Evolutionary conservation across 1,140 invertebrate species (phyloP).

Genomic region (Lasioglossum albipes): DNA sequence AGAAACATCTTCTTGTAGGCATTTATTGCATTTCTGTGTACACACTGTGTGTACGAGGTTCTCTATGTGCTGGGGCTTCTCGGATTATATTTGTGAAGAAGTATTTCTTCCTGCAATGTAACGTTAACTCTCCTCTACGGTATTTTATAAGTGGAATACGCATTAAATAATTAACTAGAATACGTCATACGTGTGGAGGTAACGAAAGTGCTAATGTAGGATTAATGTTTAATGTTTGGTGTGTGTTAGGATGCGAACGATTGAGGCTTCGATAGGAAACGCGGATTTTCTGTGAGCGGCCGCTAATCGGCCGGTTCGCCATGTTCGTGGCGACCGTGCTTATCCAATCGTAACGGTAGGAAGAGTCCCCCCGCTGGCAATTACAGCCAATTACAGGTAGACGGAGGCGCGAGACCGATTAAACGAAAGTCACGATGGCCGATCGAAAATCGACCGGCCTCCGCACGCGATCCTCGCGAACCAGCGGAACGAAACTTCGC

Average conservation of each 20-base stretch:
- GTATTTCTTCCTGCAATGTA: too few relatives aligned
- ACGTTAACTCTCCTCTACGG: too few relatives aligned
- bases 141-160: too few relatives aligned
- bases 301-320: constrained; percentile 36
- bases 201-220: too few relatives aligned
- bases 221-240: too few relatives aligned
- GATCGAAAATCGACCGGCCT: not conserved
- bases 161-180: too few relatives aligned
- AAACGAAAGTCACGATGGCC: constrained; percentile 2
- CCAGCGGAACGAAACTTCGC: not conserved
- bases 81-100: too few relatives aligned
- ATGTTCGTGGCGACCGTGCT: constrained; percentile 30
- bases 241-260: too few relatives aligned
- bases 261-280: not conserved
- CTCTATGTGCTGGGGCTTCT: too few relatives aligned
- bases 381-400: constrained; percentile 45
- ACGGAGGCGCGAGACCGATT: constrained; percentile 21
- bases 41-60: too few relatives aligned
- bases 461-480: not conserved
- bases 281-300: constrained; percentile 41
- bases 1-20: not conserved
- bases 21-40: too few relatives aligned
- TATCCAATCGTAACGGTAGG: constrained; percentile 46
- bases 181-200: too few relatives aligned
- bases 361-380: constrained; percentile 41